phyloP scores from a whole-genome alignment of 2,888 invertebrate genomes.

The Heliconius aoede region DNA sequence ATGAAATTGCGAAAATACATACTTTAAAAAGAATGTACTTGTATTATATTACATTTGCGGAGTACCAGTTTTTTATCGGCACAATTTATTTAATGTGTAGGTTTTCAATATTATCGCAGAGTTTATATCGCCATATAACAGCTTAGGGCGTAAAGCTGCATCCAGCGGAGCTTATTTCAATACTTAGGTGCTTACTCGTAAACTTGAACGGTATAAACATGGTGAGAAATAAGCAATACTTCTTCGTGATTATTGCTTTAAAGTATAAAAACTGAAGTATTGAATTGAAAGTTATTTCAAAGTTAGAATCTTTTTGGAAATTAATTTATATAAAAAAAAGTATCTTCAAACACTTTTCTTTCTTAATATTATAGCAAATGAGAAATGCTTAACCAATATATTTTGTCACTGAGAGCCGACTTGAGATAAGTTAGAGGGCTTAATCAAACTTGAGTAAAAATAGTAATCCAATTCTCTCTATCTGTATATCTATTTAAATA shows the following conservation, averaged over 20 bases:
- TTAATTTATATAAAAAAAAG: too few species aligned
- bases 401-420: too few species aligned
- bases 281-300: too few species aligned
- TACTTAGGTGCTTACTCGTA: constrained; percentile 18
- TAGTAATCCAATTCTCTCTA: too few species aligned
- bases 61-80: constrained; percentile 12
- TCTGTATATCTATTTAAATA: too few species aligned
- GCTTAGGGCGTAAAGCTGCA: constrained; percentile 19
- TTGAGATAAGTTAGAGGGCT: too few species aligned
- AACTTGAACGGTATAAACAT: constrained; percentile 9
- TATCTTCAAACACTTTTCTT: too few species aligned
- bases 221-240: not conserved
- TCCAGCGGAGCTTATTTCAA: constrained; percentile 24
- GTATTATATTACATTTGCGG: not conserved
- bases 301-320: too few species aligned
- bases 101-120: constrained; percentile 22
- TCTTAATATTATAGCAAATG: too few species aligned
- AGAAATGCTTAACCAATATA: too few species aligned
- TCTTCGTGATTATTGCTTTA: not conserved
- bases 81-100: constrained; percentile 26
- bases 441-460: too few species aligned
- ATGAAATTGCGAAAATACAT: not conserved
- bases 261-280: not conserved
- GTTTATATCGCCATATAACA: constrained; percentile 23
- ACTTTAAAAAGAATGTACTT: not conserved